These are phyloP conservation scores for Phyllotreta striolata DNA, from an alignment of 2,888 invertebrate species.

Conservation along the genomic window DNA sequence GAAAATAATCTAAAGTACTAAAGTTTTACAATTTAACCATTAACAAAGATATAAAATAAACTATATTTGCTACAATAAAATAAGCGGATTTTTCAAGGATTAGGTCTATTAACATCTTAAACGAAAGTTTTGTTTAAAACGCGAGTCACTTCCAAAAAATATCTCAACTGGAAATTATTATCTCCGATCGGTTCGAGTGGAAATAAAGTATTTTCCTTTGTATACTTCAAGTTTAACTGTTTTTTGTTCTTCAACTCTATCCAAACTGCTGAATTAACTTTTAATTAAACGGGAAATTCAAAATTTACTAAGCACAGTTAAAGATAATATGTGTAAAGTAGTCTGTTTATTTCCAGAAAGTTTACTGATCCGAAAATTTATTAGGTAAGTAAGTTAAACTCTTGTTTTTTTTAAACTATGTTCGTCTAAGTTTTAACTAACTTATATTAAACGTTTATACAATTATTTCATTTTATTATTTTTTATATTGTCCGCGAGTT, in stretches of 20 bases:
- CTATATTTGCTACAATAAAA: slow-evolving; percentile 1
- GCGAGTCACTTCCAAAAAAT: too few relatives aligned
- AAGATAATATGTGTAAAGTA: slow-evolving; percentile 11
- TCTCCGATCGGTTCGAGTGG: too few relatives aligned
- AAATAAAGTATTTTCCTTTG: too few relatives aligned
- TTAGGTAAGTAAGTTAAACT: slow-evolving; percentile 2
- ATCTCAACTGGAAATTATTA: too few relatives aligned
- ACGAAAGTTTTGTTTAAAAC: too few relatives aligned
- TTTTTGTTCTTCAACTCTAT: slow-evolving; percentile 7
- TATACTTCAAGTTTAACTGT: too few relatives aligned
- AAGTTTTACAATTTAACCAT: slow-evolving; percentile 10
- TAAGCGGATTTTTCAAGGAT: slow-evolving; percentile 1
- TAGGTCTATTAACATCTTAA: too few relatives aligned
- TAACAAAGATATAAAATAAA: slow-evolving; percentile 12
- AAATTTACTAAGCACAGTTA: slow-evolving; percentile 10
- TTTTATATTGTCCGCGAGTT: too few relatives aligned
- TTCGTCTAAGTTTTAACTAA: too few relatives aligned
- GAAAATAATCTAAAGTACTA: slow-evolving; percentile 6
- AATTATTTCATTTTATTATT: too few relatives aligned
- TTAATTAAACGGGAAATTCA: slow-evolving; percentile 12
- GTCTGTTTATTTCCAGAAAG: slow-evolving; percentile 8
- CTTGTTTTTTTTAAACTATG: neutral
- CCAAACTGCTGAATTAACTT: slow-evolving; percentile 13
- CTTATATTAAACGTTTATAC: too few relatives aligned
- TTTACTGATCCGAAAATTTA: slow-evolving; percentile 12